Base-by-base conservation (phyloP, 1,140 invertebrate genomes). In the Telenomus remus region DNA sequence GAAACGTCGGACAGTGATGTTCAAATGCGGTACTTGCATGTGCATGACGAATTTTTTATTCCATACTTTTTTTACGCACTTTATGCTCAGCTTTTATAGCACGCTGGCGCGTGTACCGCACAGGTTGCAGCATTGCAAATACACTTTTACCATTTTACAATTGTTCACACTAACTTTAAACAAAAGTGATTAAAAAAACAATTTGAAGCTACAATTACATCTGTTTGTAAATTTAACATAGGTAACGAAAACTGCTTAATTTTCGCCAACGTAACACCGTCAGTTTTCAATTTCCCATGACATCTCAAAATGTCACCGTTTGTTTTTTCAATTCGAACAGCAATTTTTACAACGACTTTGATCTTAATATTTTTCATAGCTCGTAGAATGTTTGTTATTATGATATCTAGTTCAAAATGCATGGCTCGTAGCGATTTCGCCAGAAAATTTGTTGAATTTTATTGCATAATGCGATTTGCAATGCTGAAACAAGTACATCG, bases 11-110 rank as follows among this genome's bases (percentile, higher is more conserved):
- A 51, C 51, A 55, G 50, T 44, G 61, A 70, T 57, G 55, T 68
- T 70, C 19, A 47, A 59, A 43, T 33, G 64, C 60, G 61, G 53
- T 71, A 69, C 35, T 60, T 76, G 82, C 82, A 84, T 83, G 82
- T 73, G 82, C 82, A 83, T 82, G 82, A 27, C 37, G 55, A 54
- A n/a, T n/a, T 72, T 72, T 53, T 80, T 68, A 76, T 71, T 76
- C 66, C 65, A 77, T 65, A n/a, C n/a, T 74, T 43, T 68, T 70
- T 69, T 64, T 61, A 75, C 70, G 66, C 74, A 77, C 60, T 44
- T 69, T 68, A 57, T 66, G 68, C 63, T 57, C 71, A 66, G 68
- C 68, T 76, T 78, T 71, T n/a, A n/a, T 65, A 60, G 59, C 80
- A 77, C 63, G 57, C 66, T 63, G 71, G 59, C 70, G 74, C 59